Evolutionary conservation across 2,888 invertebrate genomes (phyloP).

Genomic region (Lumbricus terrestris): DNA sequence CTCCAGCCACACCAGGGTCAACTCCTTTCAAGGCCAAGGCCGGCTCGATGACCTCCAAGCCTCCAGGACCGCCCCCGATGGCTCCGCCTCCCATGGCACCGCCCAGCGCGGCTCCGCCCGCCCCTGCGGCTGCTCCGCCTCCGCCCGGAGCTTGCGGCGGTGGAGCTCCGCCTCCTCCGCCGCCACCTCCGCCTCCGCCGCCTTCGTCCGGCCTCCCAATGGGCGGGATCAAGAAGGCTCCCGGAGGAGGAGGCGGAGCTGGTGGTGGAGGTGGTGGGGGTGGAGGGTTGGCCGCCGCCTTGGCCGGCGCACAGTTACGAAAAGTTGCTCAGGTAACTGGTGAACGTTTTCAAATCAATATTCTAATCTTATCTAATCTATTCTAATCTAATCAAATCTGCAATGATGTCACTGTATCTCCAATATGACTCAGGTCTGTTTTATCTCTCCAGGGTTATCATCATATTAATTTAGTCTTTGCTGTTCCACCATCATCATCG

Average conservation of each 20-base stretch:
- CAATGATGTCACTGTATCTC: too few relatives aligned
- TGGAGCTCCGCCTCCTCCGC: not conserved
- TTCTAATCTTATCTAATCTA: too few relatives aligned
- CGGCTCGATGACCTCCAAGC: not conserved
- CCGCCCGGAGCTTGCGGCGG: not conserved
- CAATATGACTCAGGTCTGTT: too few relatives aligned
- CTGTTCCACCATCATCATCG: too few relatives aligned
- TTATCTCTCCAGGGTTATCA: too few relatives aligned
- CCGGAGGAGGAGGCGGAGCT: not conserved
- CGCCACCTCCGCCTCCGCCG: not conserved
- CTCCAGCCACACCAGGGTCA: not conserved
- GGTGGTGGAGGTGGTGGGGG: not conserved
- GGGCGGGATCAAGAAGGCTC: not conserved
- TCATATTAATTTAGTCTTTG: too few relatives aligned
- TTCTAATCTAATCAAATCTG: not conserved
- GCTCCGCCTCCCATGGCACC: slow-evolving; percentile 22
- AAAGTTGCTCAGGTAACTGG: slow-evolving; percentile 20
- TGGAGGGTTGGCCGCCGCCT: slow-evolving; percentile 29
- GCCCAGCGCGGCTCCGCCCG: slow-evolving; percentile 11
- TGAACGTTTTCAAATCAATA: not conserved
- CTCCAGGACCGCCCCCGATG: slow-evolving; percentile 10
- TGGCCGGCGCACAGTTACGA: slow-evolving; percentile 26
- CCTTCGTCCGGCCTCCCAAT: not conserved
- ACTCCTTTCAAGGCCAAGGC: not conserved
- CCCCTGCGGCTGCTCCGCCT: not conserved